Evolutionary conservation across 2,797 vertebrate genomes (phyloP).

Genomic region (Chanos chanos): DNA sequence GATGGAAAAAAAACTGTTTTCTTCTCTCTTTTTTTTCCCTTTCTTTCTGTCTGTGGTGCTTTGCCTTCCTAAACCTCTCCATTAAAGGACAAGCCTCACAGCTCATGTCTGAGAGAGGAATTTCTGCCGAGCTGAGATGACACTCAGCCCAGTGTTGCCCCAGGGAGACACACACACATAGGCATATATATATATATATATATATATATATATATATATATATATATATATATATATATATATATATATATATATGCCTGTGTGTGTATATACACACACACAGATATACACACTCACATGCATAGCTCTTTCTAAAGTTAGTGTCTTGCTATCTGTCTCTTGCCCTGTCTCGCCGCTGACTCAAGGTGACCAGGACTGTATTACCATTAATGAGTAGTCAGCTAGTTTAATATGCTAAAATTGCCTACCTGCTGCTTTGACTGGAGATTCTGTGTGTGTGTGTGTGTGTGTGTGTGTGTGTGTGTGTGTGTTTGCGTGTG

Average conservation of each 20-base stretch:
- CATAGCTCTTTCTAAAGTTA: not conserved
- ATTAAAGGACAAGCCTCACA: slow-evolving; percentile 25
- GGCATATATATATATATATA: no score
- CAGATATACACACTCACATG: not conserved
- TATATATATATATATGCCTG: not conserved
- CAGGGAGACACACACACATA: slow-evolving; percentile 28
- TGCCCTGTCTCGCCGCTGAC: slow-evolving; percentile 9
- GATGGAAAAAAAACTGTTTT: slow-evolving; percentile 13
- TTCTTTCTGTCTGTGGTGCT: slow-evolving; percentile 19
- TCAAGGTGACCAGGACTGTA: slow-evolving; percentile 39
- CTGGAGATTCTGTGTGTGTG: slow-evolving; percentile 11
- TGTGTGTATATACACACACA: not conserved
- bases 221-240: slow-evolving; percentile 5
- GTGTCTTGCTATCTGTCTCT: not conserved
- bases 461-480: not conserved
- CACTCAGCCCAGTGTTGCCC: slow-evolving; percentile 46
- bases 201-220: slow-evolving; percentile 17
- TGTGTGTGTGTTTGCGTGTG: not conserved
- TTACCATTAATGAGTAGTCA: slow-evolving; percentile 37
- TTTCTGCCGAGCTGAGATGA: slow-evolving; percentile 44
- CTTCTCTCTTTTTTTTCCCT: not conserved
- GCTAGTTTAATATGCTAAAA: slow-evolving; percentile 40
- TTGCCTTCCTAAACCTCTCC: slow-evolving; percentile 23
- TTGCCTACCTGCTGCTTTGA: slow-evolving; percentile 19
- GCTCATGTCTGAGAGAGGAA: slow-evolving; percentile 26